These are phyloP conservation scores for Adelges cooleyi DNA, from an alignment of 1,140 invertebrate genomes.

Conservation along the genomic window DNA sequence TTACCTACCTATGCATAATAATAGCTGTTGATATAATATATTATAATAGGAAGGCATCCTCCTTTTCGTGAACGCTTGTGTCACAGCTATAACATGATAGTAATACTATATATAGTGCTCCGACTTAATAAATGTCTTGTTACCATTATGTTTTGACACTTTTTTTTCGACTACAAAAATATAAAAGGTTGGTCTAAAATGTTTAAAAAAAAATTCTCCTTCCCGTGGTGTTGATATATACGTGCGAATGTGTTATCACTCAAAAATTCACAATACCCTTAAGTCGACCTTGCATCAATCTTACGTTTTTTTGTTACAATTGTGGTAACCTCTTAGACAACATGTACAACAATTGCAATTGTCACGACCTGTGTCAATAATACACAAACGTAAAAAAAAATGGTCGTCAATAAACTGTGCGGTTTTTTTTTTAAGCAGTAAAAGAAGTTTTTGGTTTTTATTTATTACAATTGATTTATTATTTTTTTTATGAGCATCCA, in stretches of 20 bases:
- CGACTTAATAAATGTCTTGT: background rate
- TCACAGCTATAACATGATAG: too few species aligned
- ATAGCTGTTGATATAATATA: too few species aligned
- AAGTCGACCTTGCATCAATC: background rate
- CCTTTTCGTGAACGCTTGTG: too few species aligned
- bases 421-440: background rate
- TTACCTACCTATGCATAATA: too few species aligned
- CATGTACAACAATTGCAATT: background rate
- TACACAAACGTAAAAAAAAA: background rate
- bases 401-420: background rate
- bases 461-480: background rate
- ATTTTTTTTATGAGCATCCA: background rate
- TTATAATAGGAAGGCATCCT: too few species aligned
- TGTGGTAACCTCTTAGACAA: background rate
- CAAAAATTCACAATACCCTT: background rate
- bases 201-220: too few species aligned
- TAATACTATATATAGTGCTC: too few species aligned
- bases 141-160: slow-evolving; percentile 23
- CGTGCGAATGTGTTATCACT: background rate
- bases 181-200: background rate
- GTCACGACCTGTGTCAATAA: background rate
- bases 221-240: too few species aligned
- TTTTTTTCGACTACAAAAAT: background rate
- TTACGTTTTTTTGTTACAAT: slow-evolving; percentile 6
- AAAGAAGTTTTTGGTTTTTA: background rate